phyloP scores from a whole-genome alignment of 2,797 vertebrate genomes.

The Prunella strophiata region DNA sequence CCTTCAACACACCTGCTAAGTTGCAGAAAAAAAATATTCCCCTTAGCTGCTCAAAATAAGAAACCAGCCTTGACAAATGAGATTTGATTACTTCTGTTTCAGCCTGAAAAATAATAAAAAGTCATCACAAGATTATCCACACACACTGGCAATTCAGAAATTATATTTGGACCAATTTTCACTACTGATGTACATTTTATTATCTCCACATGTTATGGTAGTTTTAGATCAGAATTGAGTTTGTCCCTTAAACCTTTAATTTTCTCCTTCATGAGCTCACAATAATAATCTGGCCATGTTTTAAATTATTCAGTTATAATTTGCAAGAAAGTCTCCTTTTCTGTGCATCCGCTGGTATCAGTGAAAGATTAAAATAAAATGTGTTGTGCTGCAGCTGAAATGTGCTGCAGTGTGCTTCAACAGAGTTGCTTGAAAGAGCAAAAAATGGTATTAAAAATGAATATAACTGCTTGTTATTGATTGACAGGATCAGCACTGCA shows the following conservation, averaged over 20 bases:
- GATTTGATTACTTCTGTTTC: slow-evolving; percentile 25
- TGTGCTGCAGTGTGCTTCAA: background rate
- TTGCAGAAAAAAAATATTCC: background rate
- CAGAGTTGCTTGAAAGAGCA: slow-evolving; percentile 11
- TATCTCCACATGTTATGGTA: background rate
- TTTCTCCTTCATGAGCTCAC: slow-evolving; percentile 37
- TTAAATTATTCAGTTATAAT: slow-evolving; percentile 49
- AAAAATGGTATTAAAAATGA: background rate
- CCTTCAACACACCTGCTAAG: background rate
- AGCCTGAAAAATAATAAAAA: background rate
- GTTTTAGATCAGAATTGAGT: slow-evolving; percentile 27
- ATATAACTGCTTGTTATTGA: slow-evolving; percentile 2
- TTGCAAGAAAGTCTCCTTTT: background rate
- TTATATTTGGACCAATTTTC: slow-evolving; percentile 4
- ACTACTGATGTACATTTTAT: background rate
- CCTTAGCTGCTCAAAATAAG: background rate
- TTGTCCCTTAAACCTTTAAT: slow-evolving; percentile 53
- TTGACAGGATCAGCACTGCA: slow-evolving; percentile 6
- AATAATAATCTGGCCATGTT: slow-evolving; percentile 9
- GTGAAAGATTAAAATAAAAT: slow-evolving; percentile 18
- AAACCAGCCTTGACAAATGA: slow-evolving; percentile 11
- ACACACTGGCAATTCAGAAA: background rate
- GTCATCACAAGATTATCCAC: background rate
- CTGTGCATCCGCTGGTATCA: background rate
- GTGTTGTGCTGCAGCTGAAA: background rate